phyloP scores from a whole-genome alignment of 2,113 vertebrate species.

The Macquaria australasica region DNA sequence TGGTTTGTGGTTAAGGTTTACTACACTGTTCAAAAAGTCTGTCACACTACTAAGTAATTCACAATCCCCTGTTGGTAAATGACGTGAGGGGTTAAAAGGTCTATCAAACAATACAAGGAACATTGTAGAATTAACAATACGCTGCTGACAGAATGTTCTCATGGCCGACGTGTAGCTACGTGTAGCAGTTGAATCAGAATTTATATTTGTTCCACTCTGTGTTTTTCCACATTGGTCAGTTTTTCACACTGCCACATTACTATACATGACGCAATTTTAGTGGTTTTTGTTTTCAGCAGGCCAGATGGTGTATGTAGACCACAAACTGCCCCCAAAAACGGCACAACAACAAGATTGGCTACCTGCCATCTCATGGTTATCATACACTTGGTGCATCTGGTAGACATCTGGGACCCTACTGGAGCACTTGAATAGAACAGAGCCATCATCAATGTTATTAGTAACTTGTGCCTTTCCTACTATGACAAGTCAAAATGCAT shows the following conservation, averaged over 20 bases:
- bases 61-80: slow-evolving; percentile 48
- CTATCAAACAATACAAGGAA: slow-evolving; percentile 68
- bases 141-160: slow-evolving; percentile 53
- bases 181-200: slow-evolving; percentile 34
- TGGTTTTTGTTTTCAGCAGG: slow-evolving; percentile 11
- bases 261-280: slow-evolving; percentile 7
- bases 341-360: slow-evolving; percentile 3
- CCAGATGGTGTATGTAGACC: background rate
- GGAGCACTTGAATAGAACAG: too few relatives aligned
- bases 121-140: slow-evolving; percentile 46
- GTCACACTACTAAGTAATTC: background rate
- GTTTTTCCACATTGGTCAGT: slow-evolving; percentile 14
- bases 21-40: background rate
- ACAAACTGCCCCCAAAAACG: background rate
- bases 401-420: background rate
- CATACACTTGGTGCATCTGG: background rate
- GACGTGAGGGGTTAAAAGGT: slow-evolving; percentile 69
- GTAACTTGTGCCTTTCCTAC: background rate
- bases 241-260: background rate
- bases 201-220: slow-evolving; percentile 25
- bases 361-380: background rate
- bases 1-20: background rate
- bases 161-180: background rate
- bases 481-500: background rate
- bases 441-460: background rate